phyloP scores from a whole-genome alignment of 2,888 invertebrate genomes.

The Petrolisthes manimaculis region DNA sequence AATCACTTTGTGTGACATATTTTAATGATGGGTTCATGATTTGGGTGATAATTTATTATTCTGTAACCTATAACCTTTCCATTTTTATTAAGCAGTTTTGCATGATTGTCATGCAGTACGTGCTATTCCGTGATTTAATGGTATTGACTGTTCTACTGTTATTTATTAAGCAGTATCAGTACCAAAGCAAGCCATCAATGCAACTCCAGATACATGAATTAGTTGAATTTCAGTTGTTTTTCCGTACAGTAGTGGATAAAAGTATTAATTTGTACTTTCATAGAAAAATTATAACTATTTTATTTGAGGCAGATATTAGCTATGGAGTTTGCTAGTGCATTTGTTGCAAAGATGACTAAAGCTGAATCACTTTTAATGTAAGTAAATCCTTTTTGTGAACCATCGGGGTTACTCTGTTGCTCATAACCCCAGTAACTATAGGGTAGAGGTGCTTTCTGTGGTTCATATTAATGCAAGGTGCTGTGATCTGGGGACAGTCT shows the following conservation, averaged over 20 bases:
- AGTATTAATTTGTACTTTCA: too few species aligned
- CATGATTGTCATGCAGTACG: conserved; percentile 34
- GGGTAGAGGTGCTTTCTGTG: conserved; percentile 61
- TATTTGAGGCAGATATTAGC: too few species aligned
- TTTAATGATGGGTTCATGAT: conserved; percentile 29
- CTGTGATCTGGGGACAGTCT: conserved; percentile 63
- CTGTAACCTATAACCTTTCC: conserved; percentile 17
- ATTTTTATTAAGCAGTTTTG: conserved; percentile 11
- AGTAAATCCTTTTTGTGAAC: conserved; percentile 35
- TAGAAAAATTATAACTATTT: too few species aligned
- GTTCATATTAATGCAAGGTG: conserved; percentile 62
- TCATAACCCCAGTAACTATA: conserved; percentile 63
- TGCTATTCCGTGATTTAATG: conserved; percentile 47
- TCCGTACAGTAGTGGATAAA: too few species aligned
- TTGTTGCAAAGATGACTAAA: conserved; percentile 15
- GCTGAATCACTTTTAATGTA: not conserved
- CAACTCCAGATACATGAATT: not conserved
- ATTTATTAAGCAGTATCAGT: conserved; percentile 56
- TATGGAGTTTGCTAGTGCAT: too few species aligned
- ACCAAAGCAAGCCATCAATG: conserved; percentile 42
- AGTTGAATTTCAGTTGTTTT: too few species aligned
- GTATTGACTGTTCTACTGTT: conserved; percentile 45
- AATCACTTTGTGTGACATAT: not conserved
- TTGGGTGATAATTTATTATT: conserved; percentile 6
- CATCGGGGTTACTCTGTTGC: conserved; percentile 57